Evolutionary conservation across 2,888 invertebrate genomes (phyloP).

Genomic region (Aplocera efformata): DNA sequence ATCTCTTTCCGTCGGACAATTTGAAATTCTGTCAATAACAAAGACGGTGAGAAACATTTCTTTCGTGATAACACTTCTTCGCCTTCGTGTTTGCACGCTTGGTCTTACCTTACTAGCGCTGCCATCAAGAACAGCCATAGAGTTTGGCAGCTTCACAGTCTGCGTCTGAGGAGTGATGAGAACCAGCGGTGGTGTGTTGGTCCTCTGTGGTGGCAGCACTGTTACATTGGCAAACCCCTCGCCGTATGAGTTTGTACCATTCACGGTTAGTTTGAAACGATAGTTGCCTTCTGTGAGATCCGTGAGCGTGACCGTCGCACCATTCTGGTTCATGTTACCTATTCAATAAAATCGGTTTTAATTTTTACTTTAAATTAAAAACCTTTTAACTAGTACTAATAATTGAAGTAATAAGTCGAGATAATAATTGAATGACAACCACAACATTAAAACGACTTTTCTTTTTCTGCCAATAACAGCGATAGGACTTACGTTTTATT

Average conservation of each 20-base stretch:
- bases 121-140: slow-evolving; percentile 94
- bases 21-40: no score
- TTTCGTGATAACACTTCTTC: no score
- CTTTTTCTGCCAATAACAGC: no score
- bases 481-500: no score
- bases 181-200: slow-evolving; percentile 91
- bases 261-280: slow-evolving; percentile 90
- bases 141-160: slow-evolving; percentile 93
- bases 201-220: slow-evolving; percentile 90
- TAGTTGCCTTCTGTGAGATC: slow-evolving; percentile 93
- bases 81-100: not conserved
- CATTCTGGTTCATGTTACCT: slow-evolving; percentile 91
- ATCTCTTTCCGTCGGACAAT: no score
- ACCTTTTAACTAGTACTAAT: no score
- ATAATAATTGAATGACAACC: no score
- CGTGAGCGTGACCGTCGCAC: slow-evolving; percentile 89
- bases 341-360: slow-evolving; percentile 36
- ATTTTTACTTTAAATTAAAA: no score
- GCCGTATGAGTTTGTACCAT: slow-evolving; percentile 88
- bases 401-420: no score
- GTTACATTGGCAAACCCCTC: slow-evolving; percentile 94
- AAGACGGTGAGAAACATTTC: no score
- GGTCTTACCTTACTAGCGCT: slow-evolving; percentile 82
- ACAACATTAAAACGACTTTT: no score
- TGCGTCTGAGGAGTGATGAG: slow-evolving; percentile 92